These are phyloP conservation scores for Pocillopora damicornis DNA, from an alignment of 64 coral and sea anemone species.

Conservation along the genomic window DNA sequence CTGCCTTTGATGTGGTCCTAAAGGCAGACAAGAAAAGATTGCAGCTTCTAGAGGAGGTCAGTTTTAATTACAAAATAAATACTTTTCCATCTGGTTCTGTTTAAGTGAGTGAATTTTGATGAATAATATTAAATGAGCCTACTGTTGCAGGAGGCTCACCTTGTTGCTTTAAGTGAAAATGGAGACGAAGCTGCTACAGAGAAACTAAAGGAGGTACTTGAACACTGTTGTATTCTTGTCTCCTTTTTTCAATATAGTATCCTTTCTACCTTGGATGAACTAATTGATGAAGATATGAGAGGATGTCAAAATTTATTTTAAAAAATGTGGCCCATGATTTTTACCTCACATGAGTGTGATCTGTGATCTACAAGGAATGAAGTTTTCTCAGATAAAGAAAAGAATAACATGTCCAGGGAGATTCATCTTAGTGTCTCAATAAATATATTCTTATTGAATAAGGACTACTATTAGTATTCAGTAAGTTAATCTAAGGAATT, in stretches of 20 bases:
- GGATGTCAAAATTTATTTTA: no score
- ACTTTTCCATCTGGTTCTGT: neutral
- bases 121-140: neutral
- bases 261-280: no score
- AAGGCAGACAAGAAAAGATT: conserved; percentile 94
- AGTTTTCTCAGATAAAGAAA: neutral
- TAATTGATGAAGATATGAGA: no score
- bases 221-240: neutral
- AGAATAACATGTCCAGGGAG: no score
- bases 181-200: conserved; percentile 87
- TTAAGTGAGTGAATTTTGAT: no score
- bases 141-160: conserved; percentile 66
- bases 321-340: no score
- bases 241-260: neutral
- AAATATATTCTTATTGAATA: no score
- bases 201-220: conserved; percentile 81
- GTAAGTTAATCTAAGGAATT: no score
- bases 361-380: no score
- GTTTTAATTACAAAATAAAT: neutral
- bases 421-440: no score
- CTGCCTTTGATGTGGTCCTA: conserved; percentile 96
- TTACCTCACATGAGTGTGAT: no score
- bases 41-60: conserved; percentile 77
- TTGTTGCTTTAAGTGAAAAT: conserved; percentile 71
- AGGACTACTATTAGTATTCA: no score